These are phyloP conservation scores for Desoria tigrina DNA, from an alignment of 2,888 invertebrate species.

Conservation along the genomic window DNA sequence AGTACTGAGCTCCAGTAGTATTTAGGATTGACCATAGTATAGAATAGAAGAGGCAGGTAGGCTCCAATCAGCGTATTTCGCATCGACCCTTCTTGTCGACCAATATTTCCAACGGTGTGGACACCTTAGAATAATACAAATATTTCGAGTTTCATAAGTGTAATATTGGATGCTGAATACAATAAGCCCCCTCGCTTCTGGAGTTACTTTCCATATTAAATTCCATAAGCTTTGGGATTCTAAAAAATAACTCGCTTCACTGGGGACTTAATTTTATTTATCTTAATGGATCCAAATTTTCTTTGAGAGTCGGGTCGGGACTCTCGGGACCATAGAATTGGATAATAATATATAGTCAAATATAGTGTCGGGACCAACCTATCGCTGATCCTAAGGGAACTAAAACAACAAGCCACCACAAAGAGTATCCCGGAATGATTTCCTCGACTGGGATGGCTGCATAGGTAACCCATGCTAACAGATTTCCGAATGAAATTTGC, in stretches of 20 bases:
- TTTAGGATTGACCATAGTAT: slow-evolving; percentile 70
- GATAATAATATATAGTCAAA: no score
- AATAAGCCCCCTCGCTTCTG: no score
- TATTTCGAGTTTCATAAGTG: background rate
- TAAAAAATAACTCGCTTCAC: no score
- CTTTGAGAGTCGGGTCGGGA: no score
- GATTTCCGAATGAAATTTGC: slow-evolving; percentile 73
- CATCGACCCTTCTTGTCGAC: slow-evolving; percentile 73
- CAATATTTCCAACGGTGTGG: slow-evolving; percentile 87
- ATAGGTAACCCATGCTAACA: slow-evolving; percentile 75
- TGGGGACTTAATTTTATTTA: no score
- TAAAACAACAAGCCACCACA: slow-evolving; percentile 70
- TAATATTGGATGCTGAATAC: background rate
- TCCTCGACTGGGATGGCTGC: slow-evolving; percentile 76
- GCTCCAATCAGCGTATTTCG: slow-evolving; percentile 71
- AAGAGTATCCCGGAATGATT: slow-evolving; percentile 67
- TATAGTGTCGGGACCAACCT: slow-evolving; percentile 65
- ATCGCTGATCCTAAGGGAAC: slow-evolving; percentile 72
- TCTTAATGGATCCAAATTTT: no score
- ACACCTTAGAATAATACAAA: slow-evolving; percentile 67
- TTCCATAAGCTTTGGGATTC: no score
- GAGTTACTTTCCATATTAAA: no score
- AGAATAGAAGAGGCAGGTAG: slow-evolving; percentile 70
- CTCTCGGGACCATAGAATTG: no score
- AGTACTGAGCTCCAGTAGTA: slow-evolving; percentile 56